phyloP scores from a whole-genome alignment of 2,888 invertebrate genomes.

The Sinotaia quadrata region DNA sequence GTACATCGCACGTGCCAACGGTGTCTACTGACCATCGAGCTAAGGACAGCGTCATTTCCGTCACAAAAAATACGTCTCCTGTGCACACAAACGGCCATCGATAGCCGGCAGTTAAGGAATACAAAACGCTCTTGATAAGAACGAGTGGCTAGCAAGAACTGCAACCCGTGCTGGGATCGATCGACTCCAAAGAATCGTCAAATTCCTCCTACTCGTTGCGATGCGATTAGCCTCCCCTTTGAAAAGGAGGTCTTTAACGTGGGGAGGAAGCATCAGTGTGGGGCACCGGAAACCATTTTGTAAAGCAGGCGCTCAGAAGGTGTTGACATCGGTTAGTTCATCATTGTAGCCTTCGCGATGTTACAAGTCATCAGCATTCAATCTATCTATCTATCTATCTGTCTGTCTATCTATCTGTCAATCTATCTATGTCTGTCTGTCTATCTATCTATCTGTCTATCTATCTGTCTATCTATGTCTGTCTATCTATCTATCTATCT shows the following conservation, averaged over 20 bases:
- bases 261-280: slow-evolving; percentile 17
- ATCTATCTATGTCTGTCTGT: too few relatives aligned
- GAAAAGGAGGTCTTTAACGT: slow-evolving; percentile 10
- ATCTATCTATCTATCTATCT: too few relatives aligned
- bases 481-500: too few relatives aligned
- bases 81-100: background rate
- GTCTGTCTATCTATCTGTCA: too few relatives aligned
- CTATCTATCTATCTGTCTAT: too few relatives aligned
- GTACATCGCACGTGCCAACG: background rate
- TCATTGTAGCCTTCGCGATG: too few relatives aligned
- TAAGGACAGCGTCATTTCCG: background rate
- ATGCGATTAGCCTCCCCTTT: slow-evolving; percentile 22
- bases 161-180: slow-evolving; percentile 1
- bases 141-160: background rate
- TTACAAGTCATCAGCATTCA: too few relatives aligned
- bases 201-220: slow-evolving; percentile 9
- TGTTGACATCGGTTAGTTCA: too few relatives aligned
- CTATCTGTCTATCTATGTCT: too few relatives aligned
- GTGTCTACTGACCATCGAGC: background rate
- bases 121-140: slow-evolving; percentile 15
- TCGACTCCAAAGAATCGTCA: slow-evolving; percentile 2
- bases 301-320: background rate
- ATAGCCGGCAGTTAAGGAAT: background rate
- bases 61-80: background rate
- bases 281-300: slow-evolving; percentile 17